Conservation (phyloP, 53 echinoderm and acorn worm genomes). For the Pentamera pediparva region DNA sequence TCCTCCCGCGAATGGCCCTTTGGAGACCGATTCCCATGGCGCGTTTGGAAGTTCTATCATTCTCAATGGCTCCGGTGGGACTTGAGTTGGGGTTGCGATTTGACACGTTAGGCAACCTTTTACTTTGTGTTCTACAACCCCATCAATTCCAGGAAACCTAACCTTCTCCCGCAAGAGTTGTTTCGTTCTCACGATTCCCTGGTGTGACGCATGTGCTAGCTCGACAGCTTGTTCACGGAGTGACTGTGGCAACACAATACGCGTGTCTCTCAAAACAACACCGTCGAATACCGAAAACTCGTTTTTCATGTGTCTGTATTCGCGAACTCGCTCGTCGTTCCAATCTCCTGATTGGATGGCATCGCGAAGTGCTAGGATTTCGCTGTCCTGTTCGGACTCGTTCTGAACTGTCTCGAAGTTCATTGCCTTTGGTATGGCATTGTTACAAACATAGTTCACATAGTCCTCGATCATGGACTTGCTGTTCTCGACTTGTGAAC, state of each 20-base stretch:
- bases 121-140: conserved; percentile 33
- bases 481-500: not conserved
- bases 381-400: conserved; percentile 31
- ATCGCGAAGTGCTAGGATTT: conserved; percentile 1
- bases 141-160: conserved; percentile 54
- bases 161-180: conserved; percentile 42
- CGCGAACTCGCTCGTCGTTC: not conserved
- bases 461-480: conserved; percentile 30
- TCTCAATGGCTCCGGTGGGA: conserved; percentile 21
- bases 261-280: conserved; percentile 21
- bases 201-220: conserved; percentile 46
- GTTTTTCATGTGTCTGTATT: conserved; percentile 17
- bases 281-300: conserved; percentile 38
- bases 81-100: conserved; percentile 20
- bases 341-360: conserved; percentile 32
- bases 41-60: conserved; percentile 12
- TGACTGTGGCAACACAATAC: conserved; percentile 36
- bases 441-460: conserved; percentile 46
- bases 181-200: conserved; percentile 51
- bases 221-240: conserved; percentile 29
- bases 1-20: conserved; percentile 27
- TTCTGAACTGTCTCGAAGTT: conserved; percentile 31
- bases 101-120: conserved; percentile 41
- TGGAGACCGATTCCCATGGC: conserved; percentile 17
- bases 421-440: conserved; percentile 59